A percentile compares a stretch with the other conserved stretches of the same genome.
phyloP scores from a whole-genome alignment of 2,888 invertebrate genomes.

The Dryocosmus kuriphilus region DNA sequence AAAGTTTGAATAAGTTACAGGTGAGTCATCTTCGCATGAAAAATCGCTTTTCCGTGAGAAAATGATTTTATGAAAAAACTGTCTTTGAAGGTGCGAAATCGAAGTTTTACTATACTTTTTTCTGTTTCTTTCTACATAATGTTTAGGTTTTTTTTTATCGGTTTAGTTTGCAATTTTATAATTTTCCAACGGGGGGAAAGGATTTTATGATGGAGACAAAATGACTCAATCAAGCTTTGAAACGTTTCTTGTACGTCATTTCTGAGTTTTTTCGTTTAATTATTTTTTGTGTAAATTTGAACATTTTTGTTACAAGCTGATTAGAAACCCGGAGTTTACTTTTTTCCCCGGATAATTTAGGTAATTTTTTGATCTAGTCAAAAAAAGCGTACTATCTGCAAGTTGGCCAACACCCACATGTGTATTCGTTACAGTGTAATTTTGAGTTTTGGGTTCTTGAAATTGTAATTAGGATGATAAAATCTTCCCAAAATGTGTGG shows the following conservation, averaged over 20 bases:
- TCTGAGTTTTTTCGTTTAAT: background rate
- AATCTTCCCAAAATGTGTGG: background rate
- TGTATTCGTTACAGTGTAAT: background rate
- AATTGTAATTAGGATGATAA: background rate
- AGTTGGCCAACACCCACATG: background rate
- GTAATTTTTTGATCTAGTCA: background rate
- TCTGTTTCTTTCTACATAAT: background rate
- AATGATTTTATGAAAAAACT: background rate
- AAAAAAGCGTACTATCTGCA: background rate
- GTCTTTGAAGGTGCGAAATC: background rate
- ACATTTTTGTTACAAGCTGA: background rate
- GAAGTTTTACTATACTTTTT: background rate
- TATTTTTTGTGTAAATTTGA: fast-evolving
- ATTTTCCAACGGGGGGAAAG: background rate
- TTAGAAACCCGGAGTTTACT: background rate
- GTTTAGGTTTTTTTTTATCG: background rate
- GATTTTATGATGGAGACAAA: too few species aligned
- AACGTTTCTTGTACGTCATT: background rate
- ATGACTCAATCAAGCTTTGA: background rate
- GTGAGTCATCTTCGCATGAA: background rate
- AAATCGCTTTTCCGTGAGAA: background rate
- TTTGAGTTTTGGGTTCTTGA: background rate
- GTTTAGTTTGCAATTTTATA: background rate
- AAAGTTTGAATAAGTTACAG: background rate
- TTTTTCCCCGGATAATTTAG: background rate